A percentile compares a stretch with the other conserved stretches of the same genome.
Evolutionary conservation across 2,888 invertebrate species (phyloP).

Genomic region (Theodoxus fluviatilis): DNA sequence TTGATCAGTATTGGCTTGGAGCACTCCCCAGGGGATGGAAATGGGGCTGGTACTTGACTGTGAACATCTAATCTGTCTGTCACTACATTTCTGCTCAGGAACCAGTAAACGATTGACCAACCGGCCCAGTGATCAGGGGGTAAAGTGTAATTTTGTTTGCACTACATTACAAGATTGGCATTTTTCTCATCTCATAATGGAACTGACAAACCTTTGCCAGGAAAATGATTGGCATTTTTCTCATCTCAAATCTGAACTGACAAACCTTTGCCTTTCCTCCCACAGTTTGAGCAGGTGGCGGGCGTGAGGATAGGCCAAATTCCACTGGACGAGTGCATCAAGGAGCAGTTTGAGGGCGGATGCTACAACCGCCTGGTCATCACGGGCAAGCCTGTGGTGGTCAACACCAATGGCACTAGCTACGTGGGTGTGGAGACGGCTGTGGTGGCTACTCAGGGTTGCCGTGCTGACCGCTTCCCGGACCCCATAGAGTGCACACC

Average conservation of each 20-base stretch:
- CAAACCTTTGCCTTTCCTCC: slow-evolving; percentile 24
- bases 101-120: too few species aligned
- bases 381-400: slow-evolving; percentile 71
- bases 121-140: too few species aligned
- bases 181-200: not conserved
- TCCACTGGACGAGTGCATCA: slow-evolving; percentile 76
- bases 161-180: not conserved
- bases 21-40: too few species aligned
- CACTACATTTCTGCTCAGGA: too few species aligned
- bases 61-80: too few species aligned
- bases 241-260: not conserved
- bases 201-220: not conserved
- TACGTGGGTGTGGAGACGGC: slow-evolving; percentile 94
- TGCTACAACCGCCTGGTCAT: slow-evolving; percentile 88
- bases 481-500: slow-evolving; percentile 79
- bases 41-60: too few species aligned
- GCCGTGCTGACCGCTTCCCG: slow-evolving; percentile 73
- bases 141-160: not conserved
- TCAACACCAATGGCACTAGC: slow-evolving; percentile 96
- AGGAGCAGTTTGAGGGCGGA: slow-evolving; percentile 73
- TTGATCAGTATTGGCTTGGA: too few species aligned
- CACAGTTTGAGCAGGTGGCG: slow-evolving; percentile 85
- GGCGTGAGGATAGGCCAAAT: slow-evolving; percentile 97
- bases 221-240: not conserved
- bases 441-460: slow-evolving; percentile 80